Conservation (phyloP, 2,888 invertebrate genomes). For the Anticlea derivata region DNA sequence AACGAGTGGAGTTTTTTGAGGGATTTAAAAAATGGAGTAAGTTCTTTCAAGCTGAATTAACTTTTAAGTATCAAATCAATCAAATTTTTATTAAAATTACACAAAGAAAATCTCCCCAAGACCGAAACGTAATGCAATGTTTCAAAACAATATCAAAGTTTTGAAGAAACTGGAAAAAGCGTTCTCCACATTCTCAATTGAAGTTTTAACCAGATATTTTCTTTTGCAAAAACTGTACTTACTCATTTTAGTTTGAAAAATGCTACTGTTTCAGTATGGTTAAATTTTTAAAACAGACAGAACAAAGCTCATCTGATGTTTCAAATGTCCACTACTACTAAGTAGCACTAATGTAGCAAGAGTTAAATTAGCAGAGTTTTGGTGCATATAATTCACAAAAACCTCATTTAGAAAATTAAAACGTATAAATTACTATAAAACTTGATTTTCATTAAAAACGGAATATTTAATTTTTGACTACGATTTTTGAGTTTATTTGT, state of each 20-base stretch:
- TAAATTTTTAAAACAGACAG: neutral
- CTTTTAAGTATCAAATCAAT: neutral
- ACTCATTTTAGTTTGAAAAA: slow-evolving; percentile 21
- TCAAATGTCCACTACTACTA: neutral
- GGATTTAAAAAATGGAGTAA: slow-evolving; percentile 35
- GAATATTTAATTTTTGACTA: too few species aligned
- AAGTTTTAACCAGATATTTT: slow-evolving; percentile 18
- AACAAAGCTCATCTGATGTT: neutral
- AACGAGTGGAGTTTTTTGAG: slow-evolving; percentile 37
- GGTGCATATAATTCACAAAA: too few species aligned
- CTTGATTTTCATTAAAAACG: too few species aligned
- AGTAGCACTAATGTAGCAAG: too few species aligned
- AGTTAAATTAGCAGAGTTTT: too few species aligned
- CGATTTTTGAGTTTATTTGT: too few species aligned
- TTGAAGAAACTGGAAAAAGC: slow-evolving; percentile 18
- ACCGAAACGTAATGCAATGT: slow-evolving; percentile 4
- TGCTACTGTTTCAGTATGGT: slow-evolving; percentile 5
- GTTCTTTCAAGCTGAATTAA: neutral
- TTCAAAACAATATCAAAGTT: slow-evolving; percentile 15
- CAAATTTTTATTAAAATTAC: neutral
- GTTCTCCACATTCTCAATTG: slow-evolving; percentile 18
- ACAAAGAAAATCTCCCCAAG: slow-evolving; percentile 1
- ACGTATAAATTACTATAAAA: too few species aligned
- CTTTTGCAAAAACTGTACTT: slow-evolving; percentile 17
- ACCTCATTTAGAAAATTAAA: too few species aligned